These are phyloP conservation scores for Poeciliopsis presidionis DNA, from an alignment of 2,797 vertebrate species.

Conservation along the genomic window DNA sequence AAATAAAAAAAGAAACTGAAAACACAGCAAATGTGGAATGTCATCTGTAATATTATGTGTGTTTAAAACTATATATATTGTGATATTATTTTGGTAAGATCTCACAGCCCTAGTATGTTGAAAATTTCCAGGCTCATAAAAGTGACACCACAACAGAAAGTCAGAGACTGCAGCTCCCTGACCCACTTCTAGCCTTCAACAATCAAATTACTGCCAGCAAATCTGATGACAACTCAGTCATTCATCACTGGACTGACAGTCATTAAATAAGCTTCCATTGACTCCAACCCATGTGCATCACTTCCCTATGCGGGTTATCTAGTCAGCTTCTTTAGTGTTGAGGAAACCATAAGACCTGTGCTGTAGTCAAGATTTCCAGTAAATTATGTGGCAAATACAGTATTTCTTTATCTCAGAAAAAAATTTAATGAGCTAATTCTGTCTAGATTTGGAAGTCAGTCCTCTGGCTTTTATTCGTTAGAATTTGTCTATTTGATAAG, in stretches of 20 bases:
- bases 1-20: no score
- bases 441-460: background rate
- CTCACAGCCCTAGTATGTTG: background rate
- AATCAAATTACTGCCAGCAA: slow-evolving; percentile 7
- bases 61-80: no score
- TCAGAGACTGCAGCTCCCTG: background rate
- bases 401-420: background rate
- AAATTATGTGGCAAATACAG: background rate
- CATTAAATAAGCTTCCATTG: background rate
- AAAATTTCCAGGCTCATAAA: background rate
- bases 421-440: background rate
- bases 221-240: background rate
- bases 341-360: background rate
- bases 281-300: background rate
- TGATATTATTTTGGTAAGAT: no score
- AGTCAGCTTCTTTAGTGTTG: background rate
- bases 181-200: background rate
- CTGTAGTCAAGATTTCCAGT: background rate
- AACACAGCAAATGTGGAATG: no score
- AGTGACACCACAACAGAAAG: background rate
- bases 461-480: background rate
- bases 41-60: no score
- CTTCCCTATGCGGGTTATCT: background rate
- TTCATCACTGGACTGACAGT: slow-evolving; percentile 21
- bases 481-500: background rate